A percentile compares a stretch with the other conserved stretches of the same genome.
Evolutionary conservation across 2,113 vertebrate species (phyloP).

Genomic region (Amblyopsis rosae): DNA sequence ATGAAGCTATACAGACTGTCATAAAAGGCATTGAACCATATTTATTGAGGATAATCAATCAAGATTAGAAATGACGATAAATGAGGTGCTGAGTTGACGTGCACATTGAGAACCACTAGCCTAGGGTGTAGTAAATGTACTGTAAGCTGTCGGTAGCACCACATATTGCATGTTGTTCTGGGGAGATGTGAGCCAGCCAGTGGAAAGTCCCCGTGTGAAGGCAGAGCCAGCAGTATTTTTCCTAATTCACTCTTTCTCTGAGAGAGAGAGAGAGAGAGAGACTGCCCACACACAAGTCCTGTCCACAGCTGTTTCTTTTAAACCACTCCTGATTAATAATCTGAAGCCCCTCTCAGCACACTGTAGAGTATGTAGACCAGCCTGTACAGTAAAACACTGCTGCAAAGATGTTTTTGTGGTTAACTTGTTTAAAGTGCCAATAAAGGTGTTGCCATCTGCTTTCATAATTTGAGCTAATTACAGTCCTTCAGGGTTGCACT

Average conservation of each 20-base stretch:
- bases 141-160: background rate
- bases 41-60: background rate
- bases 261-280: constrained; percentile 8
- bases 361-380: constrained; percentile 43
- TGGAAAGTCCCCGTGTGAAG: constrained; percentile 92
- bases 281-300: constrained; percentile 25
- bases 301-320: constrained; percentile 60
- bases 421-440: constrained; percentile 49
- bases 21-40: background rate
- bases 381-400: constrained; percentile 34
- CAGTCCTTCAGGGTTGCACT: constrained; percentile 17
- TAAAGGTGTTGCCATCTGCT: constrained; percentile 35
- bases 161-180: background rate
- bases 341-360: constrained; percentile 46
- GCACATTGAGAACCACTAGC: too few relatives aligned
- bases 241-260: constrained; percentile 77
- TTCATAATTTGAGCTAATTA: constrained; percentile 36
- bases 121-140: background rate
- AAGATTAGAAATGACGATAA: background rate
- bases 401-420: constrained; percentile 33
- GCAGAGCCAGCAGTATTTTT: constrained; percentile 85
- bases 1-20: background rate
- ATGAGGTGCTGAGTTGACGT: background rate
- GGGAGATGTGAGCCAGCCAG: constrained; percentile 39
- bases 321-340: constrained; percentile 61